Conservation (phyloP, 2,797 vertebrate genomes). For the Acanthurus tractus region DNA sequence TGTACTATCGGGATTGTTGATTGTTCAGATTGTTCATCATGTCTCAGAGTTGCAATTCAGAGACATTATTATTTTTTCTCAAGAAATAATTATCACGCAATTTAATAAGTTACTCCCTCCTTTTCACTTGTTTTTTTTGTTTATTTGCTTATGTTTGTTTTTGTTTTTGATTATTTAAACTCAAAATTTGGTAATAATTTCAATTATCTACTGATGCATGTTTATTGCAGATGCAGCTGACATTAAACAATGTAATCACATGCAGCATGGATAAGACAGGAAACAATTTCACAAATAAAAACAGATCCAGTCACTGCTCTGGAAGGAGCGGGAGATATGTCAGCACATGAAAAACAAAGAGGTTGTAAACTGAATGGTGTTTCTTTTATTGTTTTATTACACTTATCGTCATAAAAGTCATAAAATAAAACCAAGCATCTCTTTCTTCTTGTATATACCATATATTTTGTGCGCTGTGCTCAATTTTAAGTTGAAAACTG, state of each 20-base stretch:
- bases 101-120: slow-evolving; percentile 44
- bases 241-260: slow-evolving; percentile 33
- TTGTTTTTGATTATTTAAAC: slow-evolving; percentile 13
- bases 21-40: slow-evolving; percentile 5
- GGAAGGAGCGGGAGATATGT: slow-evolving; percentile 10
- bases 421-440: too few relatives aligned
- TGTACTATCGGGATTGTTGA: not conserved
- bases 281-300: slow-evolving; percentile 49
- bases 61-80: slow-evolving; percentile 20
- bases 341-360: slow-evolving; percentile 6
- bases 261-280: slow-evolving; percentile 33
- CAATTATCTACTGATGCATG: slow-evolving; percentile 25
- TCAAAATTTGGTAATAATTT: slow-evolving; percentile 24
- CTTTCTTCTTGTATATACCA: too few relatives aligned
- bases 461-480: too few relatives aligned
- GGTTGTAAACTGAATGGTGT: too few relatives aligned
- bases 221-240: slow-evolving; percentile 11
- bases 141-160: slow-evolving; percentile 19
- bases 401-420: too few relatives aligned
- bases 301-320: slow-evolving; percentile 24
- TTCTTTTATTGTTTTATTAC: too few relatives aligned
- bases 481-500: not conserved
- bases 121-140: slow-evolving; percentile 20
- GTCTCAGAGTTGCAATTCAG: slow-evolving; percentile 7
- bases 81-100: slow-evolving; percentile 35